phyloP scores from a whole-genome alignment of 1,140 invertebrate species.

The Tyrophagus putrescentiae region DNA sequence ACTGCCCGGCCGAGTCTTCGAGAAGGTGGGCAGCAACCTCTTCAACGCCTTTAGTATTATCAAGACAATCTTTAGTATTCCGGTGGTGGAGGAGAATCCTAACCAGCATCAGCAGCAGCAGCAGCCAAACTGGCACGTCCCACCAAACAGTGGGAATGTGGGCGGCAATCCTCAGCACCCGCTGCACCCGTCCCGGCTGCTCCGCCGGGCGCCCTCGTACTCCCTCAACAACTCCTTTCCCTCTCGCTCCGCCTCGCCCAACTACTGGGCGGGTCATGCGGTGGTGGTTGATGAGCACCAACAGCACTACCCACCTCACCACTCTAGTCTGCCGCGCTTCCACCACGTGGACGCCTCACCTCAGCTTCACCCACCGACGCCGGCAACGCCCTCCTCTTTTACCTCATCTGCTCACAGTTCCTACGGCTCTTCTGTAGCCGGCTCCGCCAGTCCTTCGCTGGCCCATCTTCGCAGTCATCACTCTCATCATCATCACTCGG shows the following conservation, averaged over 20 bases:
- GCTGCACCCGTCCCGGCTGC: neutral
- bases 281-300: neutral
- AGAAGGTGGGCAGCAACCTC: conserved; percentile 6
- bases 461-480: too few species aligned
- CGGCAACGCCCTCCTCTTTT: too few species aligned
- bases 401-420: too few species aligned
- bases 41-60: conserved; percentile 13
- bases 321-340: neutral
- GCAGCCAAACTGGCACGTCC: neutral
- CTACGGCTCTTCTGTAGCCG: too few species aligned
- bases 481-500: neutral
- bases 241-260: neutral
- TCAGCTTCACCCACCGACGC: too few species aligned
- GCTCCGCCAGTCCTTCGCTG: too few species aligned
- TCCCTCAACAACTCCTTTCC: neutral
- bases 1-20: neutral
- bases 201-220: neutral
- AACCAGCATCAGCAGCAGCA: neutral
- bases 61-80: conserved; percentile 4
- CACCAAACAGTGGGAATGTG: neutral
- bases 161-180: neutral
- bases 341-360: too few species aligned
- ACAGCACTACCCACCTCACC: neutral
- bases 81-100: too few species aligned
- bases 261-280: neutral